phyloP scores from a whole-genome alignment of 2,113 vertebrate species.

The Lates calcarifer region DNA sequence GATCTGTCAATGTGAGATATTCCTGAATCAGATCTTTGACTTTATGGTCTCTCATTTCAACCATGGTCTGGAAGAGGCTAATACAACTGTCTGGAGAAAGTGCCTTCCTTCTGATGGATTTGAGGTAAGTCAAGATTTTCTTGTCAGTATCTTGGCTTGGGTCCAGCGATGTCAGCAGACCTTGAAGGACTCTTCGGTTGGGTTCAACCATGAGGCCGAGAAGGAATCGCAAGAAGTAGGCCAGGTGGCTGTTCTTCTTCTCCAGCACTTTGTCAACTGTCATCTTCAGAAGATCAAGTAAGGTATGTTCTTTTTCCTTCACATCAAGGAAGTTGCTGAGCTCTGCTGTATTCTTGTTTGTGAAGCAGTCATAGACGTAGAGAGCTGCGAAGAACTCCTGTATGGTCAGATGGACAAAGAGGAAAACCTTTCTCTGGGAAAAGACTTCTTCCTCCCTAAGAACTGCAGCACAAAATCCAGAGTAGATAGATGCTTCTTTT shows the following conservation, averaged over 20 bases:
- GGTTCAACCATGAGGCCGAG: conserved; percentile 58
- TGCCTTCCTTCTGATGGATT: conserved; percentile 49
- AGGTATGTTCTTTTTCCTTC: conserved; percentile 30
- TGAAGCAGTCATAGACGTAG: conserved; percentile 64
- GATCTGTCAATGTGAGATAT: conserved; percentile 38
- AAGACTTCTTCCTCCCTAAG: conserved; percentile 19
- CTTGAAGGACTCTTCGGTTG: conserved; percentile 48
- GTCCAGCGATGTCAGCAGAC: conserved; percentile 41
- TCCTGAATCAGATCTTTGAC: conserved; percentile 68
- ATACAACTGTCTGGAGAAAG: conserved; percentile 65
- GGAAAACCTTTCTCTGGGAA: conserved; percentile 55
- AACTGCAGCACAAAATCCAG: conserved; percentile 58
- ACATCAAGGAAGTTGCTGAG: conserved; percentile 26
- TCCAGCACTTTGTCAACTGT: conserved; percentile 58
- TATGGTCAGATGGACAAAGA: conserved; percentile 71
- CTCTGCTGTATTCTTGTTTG: conserved; percentile 40
- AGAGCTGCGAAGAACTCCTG: conserved; percentile 79
- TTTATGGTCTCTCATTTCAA: conserved; percentile 75
- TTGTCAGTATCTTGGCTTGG: conserved; percentile 34
- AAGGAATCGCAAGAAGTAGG: conserved; percentile 64
- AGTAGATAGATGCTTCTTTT: conserved; percentile 15
- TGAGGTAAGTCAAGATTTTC: conserved; percentile 68
- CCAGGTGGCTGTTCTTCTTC: conserved; percentile 57
- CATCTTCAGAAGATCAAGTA: conserved; percentile 61
- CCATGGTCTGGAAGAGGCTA: conserved; percentile 69